phyloP scores from a whole-genome alignment of 2,797 vertebrate species.

The Sebastes matsubarae region DNA sequence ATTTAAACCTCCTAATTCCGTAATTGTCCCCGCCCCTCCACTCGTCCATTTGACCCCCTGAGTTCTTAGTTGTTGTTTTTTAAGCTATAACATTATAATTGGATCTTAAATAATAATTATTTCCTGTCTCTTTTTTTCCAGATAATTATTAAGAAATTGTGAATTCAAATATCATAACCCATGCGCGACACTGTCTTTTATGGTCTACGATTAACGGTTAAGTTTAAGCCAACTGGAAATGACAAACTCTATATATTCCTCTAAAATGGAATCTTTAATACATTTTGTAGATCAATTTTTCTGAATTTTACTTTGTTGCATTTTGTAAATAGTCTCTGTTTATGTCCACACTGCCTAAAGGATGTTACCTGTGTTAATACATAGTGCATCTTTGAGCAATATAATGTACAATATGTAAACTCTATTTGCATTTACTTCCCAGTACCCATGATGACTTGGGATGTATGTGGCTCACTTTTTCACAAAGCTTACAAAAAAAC shows the following conservation, averaged over 20 bases:
- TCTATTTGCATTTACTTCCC: neutral
- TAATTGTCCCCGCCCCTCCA: no score
- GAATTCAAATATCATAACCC: neutral
- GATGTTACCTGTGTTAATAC: neutral
- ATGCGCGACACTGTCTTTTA: neutral
- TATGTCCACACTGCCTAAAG: neutral
- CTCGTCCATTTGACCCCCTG: neutral
- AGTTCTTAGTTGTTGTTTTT: no score
- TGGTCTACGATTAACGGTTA: neutral
- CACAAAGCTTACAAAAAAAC: neutral
- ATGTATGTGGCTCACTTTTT: neutral
- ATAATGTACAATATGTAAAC: neutral
- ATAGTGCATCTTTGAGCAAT: neutral
- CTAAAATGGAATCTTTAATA: no score
- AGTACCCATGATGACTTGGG: neutral
- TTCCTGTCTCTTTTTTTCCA: neutral
- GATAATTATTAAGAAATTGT: neutral
- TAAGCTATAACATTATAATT: no score
- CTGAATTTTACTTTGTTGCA: neutral
- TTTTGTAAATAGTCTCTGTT: neutral
- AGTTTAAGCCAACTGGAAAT: neutral
- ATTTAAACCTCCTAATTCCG: no score
- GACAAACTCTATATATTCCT: no score
- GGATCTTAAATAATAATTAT: no score
- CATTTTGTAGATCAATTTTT: no score